Conservation (phyloP, 2,113 vertebrate species). For the Cavia aperea region DNA sequence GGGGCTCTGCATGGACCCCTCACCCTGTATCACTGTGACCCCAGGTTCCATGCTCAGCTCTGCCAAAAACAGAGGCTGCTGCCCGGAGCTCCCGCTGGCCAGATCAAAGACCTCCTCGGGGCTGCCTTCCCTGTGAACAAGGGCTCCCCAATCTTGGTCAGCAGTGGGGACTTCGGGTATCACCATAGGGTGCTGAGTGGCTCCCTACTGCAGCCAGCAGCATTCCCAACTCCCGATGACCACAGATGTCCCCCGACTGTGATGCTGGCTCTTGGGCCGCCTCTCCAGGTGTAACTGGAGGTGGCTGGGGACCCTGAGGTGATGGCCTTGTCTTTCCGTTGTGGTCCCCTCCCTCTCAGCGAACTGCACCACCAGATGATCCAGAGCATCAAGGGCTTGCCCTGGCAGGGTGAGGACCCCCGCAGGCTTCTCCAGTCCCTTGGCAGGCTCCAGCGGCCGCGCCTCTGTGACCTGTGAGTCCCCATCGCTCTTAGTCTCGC, state of each 20-base stretch:
- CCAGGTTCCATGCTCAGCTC: background rate
- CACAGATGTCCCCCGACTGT: background rate
- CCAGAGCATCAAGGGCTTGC: constrained; percentile 95
- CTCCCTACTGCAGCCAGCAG: background rate
- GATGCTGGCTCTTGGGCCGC: background rate
- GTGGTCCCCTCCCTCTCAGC: constrained; percentile 76
- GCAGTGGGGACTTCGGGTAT: background rate
- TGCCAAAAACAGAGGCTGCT: background rate
- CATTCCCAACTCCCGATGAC: too few relatives aligned
- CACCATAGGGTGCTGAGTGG: background rate
- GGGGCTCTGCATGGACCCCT: background rate
- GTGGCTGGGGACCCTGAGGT: constrained; percentile 29
- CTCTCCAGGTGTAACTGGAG: background rate
- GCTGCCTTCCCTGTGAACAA: background rate
- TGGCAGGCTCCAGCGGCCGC: constrained; percentile 87
- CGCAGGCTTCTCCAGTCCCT: constrained; percentile 92
- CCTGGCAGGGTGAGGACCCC: constrained; percentile 93
- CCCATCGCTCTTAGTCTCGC: background rate
- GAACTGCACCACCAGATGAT: constrained; percentile 97
- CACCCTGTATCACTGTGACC: too few relatives aligned
- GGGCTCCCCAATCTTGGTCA: too few relatives aligned
- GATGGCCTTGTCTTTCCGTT: constrained; percentile 57
- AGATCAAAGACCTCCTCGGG: too few relatives aligned
- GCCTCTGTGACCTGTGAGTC: constrained; percentile 92
- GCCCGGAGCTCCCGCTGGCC: too few relatives aligned